phyloP scores from a whole-genome alignment of 2,888 invertebrate genomes.

The Nemurella pictetii region DNA sequence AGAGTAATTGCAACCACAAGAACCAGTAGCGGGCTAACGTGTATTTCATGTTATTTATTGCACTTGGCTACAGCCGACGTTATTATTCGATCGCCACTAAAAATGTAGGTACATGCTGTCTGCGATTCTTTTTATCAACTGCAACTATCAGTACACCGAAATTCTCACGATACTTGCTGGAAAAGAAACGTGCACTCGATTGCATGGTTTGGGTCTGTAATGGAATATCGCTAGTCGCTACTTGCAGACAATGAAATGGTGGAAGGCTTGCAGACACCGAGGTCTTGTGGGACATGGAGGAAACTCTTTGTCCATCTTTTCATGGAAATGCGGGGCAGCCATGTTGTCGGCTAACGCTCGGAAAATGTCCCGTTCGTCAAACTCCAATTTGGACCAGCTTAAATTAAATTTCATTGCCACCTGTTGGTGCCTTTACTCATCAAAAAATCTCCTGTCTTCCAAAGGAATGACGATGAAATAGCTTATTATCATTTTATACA shows the following conservation, averaged over 20 bases:
- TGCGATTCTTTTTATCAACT: neutral
- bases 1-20: neutral
- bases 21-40: neutral
- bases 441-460: neutral
- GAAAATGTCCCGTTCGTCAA: neutral
- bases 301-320: neutral
- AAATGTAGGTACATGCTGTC: neutral
- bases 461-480: neutral
- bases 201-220: neutral
- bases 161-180: neutral
- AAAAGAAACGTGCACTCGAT: neutral
- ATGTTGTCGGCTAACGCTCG: neutral
- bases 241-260: neutral
- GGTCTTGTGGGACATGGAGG: neutral
- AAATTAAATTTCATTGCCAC: neutral
- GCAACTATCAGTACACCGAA: neutral
- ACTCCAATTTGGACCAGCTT: neutral
- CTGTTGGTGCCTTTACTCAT: neutral
- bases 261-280: neutral
- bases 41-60: slow-evolving; percentile 14
- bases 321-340: neutral
- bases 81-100: neutral
- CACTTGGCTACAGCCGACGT: neutral
- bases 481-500: neutral
- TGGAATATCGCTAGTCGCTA: neutral